phyloP scores from a whole-genome alignment of 2,113 vertebrate species.

The Otolemur garnettii region DNA sequence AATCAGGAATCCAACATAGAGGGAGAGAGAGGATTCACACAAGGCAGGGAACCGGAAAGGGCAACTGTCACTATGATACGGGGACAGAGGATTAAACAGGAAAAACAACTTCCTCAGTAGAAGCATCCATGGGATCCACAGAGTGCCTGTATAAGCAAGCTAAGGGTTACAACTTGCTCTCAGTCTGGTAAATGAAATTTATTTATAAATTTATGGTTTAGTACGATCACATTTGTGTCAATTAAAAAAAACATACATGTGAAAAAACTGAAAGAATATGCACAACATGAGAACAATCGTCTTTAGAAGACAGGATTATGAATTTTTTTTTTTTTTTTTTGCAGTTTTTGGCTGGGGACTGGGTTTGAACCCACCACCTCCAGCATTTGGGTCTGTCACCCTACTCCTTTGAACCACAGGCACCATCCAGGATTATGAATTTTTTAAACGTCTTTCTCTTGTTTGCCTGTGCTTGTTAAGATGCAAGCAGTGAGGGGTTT shows the following conservation, averaged over 20 bases:
- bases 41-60: background rate
- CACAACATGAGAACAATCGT: background rate
- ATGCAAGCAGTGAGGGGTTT: no score
- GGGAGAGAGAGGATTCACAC: no score
- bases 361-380: no score
- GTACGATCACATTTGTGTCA: background rate
- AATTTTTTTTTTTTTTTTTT: no score
- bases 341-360: no score
- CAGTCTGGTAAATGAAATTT: background rate
- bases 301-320: background rate
- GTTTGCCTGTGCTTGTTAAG: background rate
- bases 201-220: background rate
- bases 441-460: background rate
- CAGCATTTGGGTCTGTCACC: no score
- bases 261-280: background rate
- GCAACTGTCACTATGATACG: fast-evolving
- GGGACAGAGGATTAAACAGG: background rate
- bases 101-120: background rate
- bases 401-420: no score
- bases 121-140: background rate
- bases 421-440: background rate
- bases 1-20: background rate
- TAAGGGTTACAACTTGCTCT: background rate
- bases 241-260: background rate
- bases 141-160: background rate